These are phyloP conservation scores for Notospermus geniculatus DNA, from an alignment of 1,140 invertebrate genomes.

Conservation along the genomic window DNA sequence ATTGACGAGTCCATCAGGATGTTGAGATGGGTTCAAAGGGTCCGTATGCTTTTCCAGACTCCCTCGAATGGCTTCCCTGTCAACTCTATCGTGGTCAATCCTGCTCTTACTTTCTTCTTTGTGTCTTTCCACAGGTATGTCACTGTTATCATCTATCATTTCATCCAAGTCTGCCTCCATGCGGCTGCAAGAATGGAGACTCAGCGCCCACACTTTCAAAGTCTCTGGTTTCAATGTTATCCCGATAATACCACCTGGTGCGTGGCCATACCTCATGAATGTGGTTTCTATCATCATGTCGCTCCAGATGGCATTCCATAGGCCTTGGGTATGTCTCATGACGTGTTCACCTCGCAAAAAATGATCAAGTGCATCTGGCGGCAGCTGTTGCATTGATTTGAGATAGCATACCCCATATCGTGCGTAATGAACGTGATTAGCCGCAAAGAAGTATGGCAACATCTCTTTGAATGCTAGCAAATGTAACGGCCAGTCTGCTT, in stretches of 20 bases:
- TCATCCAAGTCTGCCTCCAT: conserved; percentile 1
- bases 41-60: conserved; percentile 15
- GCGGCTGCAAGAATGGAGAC: conserved; percentile 21
- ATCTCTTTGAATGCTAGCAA: conserved; percentile 19
- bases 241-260: conserved; percentile 20
- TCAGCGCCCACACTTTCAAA: conserved; percentile 21
- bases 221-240: conserved; percentile 21
- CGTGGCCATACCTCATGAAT: conserved; percentile 32
- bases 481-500: conserved; percentile 33
- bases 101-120: conserved; percentile 19
- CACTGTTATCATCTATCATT: conserved; percentile 9
- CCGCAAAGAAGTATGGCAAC: conserved; percentile 34
- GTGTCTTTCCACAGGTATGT: neutral
- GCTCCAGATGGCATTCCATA: conserved; percentile 28
- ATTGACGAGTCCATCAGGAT: conserved; percentile 18
- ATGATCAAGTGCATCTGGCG: conserved; percentile 4
- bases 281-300: conserved; percentile 31
- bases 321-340: conserved; percentile 23
- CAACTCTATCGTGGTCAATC: conserved; percentile 5
- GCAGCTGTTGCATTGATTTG: conserved; percentile 19
- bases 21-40: neutral
- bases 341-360: conserved; percentile 26
- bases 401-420: conserved; percentile 33
- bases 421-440: conserved; percentile 31
- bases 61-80: conserved; percentile 9